Percentiles rank a stretch among this genome's conserved stretches.
These are phyloP conservation scores for Drosophila sproati DNA, from an alignment of 1,140 invertebrate species.

Conservation along the genomic window DNA sequence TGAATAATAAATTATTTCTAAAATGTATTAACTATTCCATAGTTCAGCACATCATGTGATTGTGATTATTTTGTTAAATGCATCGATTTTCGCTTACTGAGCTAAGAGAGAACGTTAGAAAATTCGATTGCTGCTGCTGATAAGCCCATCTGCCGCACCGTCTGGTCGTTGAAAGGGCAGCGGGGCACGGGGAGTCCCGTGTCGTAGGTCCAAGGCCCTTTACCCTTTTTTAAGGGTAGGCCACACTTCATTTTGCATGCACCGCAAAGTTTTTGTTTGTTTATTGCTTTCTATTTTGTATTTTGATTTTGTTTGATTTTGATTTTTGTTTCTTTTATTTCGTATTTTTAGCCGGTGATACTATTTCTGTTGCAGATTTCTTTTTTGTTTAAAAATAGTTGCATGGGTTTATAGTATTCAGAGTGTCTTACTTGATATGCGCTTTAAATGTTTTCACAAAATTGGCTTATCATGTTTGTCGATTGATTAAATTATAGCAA, in stretches of 20 bases:
- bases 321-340: conserved; percentile 7
- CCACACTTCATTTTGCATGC: not conserved
- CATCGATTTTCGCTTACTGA: conserved; percentile 67
- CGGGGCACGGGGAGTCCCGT: not conserved
- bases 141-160: conserved; percentile 34
- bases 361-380: conserved; percentile 31
- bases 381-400: conserved; percentile 22
- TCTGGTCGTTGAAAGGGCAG: not conserved
- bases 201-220: conserved; percentile 38
- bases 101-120: conserved; percentile 34
- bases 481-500: too few relatives aligned
- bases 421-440: too few relatives aligned
- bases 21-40: not conserved
- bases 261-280: conserved; percentile 17
- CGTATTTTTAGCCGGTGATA: conserved; percentile 30
- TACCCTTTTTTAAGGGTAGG: conserved; percentile 11
- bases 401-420: not conserved
- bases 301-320: conserved; percentile 20
- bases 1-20: too few relatives aligned
- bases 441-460: not conserved
- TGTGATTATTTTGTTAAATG: conserved; percentile 24
- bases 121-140: conserved; percentile 58
- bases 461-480: not conserved
- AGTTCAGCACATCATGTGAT: conserved; percentile 1
- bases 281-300: conserved; percentile 7